Evolutionary conservation across 37 sponge, comb jelly and placozoan species (phyloP), one percentile per base, ranked within the genome.

Genomic region (Beroe forskalii): DNA sequence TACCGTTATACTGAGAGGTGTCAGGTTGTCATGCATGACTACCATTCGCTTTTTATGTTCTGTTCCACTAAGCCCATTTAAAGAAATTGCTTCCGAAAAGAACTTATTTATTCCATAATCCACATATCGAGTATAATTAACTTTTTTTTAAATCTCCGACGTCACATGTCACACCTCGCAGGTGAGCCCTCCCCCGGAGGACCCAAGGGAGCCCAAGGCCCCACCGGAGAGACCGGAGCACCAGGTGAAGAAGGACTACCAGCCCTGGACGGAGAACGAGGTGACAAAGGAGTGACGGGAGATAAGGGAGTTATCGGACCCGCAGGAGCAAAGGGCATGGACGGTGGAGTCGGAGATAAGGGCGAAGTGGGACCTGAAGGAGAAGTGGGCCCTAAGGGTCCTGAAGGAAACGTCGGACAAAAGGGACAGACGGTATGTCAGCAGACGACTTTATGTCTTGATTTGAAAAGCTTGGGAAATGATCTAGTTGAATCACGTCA

Each of bases 121-220:
- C n/a, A n/a, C n/a, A n/a, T n/a, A n/a, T n/a, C n/a, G n/a, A n/a
- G n/a, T n/a, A n/a, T n/a, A n/a, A n/a, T n/a, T n/a, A n/a, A n/a
- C n/a, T n/a, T n/a, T n/a, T n/a, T n/a, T n/a, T n/a, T n/a, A n/a
- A n/a, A n/a, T n/a, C n/a, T n/a, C n/a, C n/a, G n/a, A n/a, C n/a
- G n/a, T n/a, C n/a, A n/a, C n/a, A n/a, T n/a, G n/a, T n/a, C n/a
- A n/a, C n/a, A n/a, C n/a, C n/a, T n/a, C n/a, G n/a, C n/a, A 69
- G 72, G 72, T 69, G 35, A 28, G 39, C 38, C 72, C 14, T 48
- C 55, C 4, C 66, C 66, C 66, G 66, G 31, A 6, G 66, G 66
- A 64, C 66, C 66, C 14, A 8, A 64, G 66, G 66, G 66, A 8
- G 66, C 25, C 25, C 30, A 30, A 4, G 66, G 66, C 17, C 48